Conservation (phyloP, 2,113 vertebrate species). For the Mugil cephalus region DNA sequence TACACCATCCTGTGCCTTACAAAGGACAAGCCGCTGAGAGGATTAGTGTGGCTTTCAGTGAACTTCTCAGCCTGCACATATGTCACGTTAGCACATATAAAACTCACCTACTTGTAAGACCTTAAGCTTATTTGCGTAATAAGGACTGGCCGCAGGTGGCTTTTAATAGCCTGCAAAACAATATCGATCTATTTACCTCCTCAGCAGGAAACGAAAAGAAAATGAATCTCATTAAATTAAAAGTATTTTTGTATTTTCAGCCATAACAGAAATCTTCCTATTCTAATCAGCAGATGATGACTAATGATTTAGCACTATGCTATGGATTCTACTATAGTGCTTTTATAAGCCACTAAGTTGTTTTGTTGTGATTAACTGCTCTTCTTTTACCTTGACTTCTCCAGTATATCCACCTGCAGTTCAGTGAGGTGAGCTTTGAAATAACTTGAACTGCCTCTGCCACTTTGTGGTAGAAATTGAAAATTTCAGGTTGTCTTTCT, state of each 20-base stretch:
- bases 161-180: slow-evolving; percentile 79
- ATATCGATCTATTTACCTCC: slow-evolving; percentile 34
- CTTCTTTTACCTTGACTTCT: neutral
- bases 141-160: slow-evolving; percentile 71
- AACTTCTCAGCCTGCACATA: slow-evolving; percentile 87
- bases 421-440: slow-evolving; percentile 15
- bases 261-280: neutral
- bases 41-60: slow-evolving; percentile 86
- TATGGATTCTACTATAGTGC: neutral
- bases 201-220: neutral
- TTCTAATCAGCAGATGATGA: neutral
- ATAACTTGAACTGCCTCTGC: slow-evolving; percentile 6
- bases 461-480: neutral
- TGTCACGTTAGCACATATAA: slow-evolving; percentile 84
- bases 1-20: slow-evolving; percentile 56
- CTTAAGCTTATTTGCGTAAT: slow-evolving; percentile 95
- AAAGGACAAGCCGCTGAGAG: slow-evolving; percentile 78
- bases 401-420: slow-evolving; percentile 7
- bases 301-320: neutral
- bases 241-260: neutral
- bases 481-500: neutral
- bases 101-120: slow-evolving; percentile 83
- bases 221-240: neutral
- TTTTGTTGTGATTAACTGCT: slow-evolving; percentile 5
- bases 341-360: slow-evolving; percentile 6